phyloP scores from a whole-genome alignment of 1,140 invertebrate genomes.

The Drosophila mauritiana region DNA sequence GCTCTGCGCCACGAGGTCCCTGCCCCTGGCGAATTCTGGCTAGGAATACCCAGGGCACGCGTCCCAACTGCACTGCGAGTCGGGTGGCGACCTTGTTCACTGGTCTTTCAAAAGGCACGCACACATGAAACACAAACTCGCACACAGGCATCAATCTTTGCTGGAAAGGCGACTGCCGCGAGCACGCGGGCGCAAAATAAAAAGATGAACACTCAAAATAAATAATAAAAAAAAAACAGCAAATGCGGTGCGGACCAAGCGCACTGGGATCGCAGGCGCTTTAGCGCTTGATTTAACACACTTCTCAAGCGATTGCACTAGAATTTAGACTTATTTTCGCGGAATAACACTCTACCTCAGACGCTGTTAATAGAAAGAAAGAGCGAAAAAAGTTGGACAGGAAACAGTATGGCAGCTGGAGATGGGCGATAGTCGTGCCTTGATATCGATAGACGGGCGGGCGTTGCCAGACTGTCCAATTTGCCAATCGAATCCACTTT shows the following conservation, averaged over 20 bases:
- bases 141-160: neutral
- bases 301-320: neutral
- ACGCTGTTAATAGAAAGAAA: constrained; percentile 78
- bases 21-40: too few species aligned
- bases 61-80: neutral
- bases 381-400: constrained; percentile 47
- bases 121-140: neutral
- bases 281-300: neutral
- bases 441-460: neutral
- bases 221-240: neutral
- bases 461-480: neutral
- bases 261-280: neutral
- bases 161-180: neutral
- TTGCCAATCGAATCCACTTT: neutral
- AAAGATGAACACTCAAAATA: neutral
- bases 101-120: neutral
- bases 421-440: neutral
- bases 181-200: neutral
- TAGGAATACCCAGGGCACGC: neutral
- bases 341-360: constrained; percentile 69
- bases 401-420: constrained; percentile 46
- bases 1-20: neutral
- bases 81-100: neutral
- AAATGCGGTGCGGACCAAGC: neutral
- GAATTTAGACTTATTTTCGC: constrained; percentile 4